These are phyloP conservation scores for Dynastes hyllus DNA, from an alignment of 2,888 invertebrate species.

Conservation along the genomic window DNA sequence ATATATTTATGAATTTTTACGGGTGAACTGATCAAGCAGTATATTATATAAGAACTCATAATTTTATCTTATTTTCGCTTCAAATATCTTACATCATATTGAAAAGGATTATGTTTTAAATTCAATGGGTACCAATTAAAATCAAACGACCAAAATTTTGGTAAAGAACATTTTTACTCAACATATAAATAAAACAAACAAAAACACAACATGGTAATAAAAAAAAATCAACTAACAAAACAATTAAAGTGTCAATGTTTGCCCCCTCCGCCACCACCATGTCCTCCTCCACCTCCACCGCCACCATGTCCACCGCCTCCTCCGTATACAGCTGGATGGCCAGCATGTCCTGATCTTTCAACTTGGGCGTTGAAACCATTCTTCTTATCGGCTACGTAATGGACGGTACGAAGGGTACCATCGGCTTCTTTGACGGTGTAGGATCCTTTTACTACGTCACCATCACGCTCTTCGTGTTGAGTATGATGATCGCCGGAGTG, in stretches of 20 bases:
- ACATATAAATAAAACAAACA: slow-evolving; percentile 28
- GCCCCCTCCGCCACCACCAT: slow-evolving; percentile 12
- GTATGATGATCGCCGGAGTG: slow-evolving; percentile 55
- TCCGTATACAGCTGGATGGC: slow-evolving; percentile 51
- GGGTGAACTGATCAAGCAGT: too few relatives aligned
- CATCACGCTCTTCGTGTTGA: slow-evolving; percentile 56
- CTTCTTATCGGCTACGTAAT: slow-evolving; percentile 60
- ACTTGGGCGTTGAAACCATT: slow-evolving; percentile 58
- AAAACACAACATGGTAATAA: slow-evolving; percentile 19
- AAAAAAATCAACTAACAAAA: slow-evolving; percentile 4
- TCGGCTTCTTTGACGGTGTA: slow-evolving; percentile 56
- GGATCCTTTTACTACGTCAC: slow-evolving; percentile 56
- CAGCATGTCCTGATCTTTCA: slow-evolving; percentile 53
- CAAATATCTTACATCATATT: too few relatives aligned
- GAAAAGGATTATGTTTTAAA: too few relatives aligned
- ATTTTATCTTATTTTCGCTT: too few relatives aligned
- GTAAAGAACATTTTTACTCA: slow-evolving; percentile 2
- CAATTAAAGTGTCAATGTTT: background rate
- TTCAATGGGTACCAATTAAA: background rate
- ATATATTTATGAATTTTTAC: too few relatives aligned
- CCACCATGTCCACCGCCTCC: slow-evolving; percentile 37
- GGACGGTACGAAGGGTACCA: slow-evolving; percentile 59
- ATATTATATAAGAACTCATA: too few relatives aligned
- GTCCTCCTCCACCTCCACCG: slow-evolving; percentile 23
- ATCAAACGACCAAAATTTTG: background rate